Conservation (phyloP, 92 coral and sea anemone species). For the Palythoa heliodiscus region DNA sequence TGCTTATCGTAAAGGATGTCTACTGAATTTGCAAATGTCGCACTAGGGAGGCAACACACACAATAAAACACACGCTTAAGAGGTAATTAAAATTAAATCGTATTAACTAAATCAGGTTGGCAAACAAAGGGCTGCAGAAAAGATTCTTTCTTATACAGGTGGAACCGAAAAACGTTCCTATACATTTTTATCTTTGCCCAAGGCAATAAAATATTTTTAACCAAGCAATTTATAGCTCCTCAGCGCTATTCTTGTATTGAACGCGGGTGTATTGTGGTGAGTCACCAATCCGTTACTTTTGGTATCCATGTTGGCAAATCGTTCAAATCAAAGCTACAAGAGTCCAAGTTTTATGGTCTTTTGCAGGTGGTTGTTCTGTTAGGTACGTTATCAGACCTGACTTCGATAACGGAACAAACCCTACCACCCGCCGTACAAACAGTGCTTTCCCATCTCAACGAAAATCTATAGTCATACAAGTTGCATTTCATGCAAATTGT, state of each 20-base stretch:
- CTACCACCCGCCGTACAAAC: conserved; percentile 24
- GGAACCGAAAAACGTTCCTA: conserved; percentile 67
- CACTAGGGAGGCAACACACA: conserved; percentile 59
- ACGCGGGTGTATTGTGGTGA: conserved; percentile 25
- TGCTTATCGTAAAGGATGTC: conserved; percentile 71
- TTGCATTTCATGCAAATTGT: conserved; percentile 28
- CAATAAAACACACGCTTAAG: conserved; percentile 81
- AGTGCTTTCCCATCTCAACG: conserved; percentile 29
- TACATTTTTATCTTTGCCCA: conserved; percentile 64
- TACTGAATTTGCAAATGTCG: conserved; percentile 77
- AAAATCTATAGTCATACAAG: conserved; percentile 21
- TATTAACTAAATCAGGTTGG: conserved; percentile 67
- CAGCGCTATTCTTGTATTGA: conserved; percentile 9
- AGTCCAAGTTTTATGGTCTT: conserved; percentile 34
- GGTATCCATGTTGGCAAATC: not conserved
- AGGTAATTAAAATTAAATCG: conserved; percentile 81
- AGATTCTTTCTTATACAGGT: conserved; percentile 59
- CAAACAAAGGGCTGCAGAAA: conserved; percentile 47
- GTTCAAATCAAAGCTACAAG: not conserved
- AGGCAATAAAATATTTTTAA: conserved; percentile 49
- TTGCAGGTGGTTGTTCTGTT: conserved; percentile 43
- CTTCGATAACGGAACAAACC: conserved; percentile 55
- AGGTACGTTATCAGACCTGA: conserved; percentile 55
- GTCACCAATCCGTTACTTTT: conserved; percentile 14
- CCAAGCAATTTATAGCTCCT: conserved; percentile 2